phyloP scores from a whole-genome alignment of 1,140 invertebrate genomes.

The Homalodisca vitripennis region DNA sequence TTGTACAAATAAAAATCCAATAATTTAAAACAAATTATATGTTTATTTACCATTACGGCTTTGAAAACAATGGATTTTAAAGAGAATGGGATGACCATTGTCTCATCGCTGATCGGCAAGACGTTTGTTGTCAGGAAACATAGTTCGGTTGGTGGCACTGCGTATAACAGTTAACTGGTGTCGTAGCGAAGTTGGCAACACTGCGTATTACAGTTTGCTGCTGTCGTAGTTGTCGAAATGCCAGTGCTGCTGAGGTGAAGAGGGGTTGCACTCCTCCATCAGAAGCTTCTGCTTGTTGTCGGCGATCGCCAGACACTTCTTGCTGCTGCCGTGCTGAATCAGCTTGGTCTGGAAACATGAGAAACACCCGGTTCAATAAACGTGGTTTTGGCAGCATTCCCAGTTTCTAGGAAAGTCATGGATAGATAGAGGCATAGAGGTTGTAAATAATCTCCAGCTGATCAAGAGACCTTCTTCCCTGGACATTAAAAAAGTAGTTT shows the following conservation, averaged over 20 bases:
- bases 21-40: background rate
- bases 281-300: conserved; percentile 74
- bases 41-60: background rate
- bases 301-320: conserved; percentile 84
- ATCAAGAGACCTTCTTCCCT: too few species aligned
- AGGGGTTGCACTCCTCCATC: conserved; percentile 76
- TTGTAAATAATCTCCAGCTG: too few species aligned
- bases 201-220: conserved; percentile 53
- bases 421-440: too few species aligned
- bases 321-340: conserved; percentile 82
- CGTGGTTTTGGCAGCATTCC: too few species aligned
- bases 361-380: too few species aligned
- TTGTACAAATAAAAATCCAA: too few species aligned
- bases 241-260: conserved; percentile 71
- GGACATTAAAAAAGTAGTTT: too few species aligned
- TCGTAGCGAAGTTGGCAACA: conserved; percentile 24
- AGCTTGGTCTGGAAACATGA: conserved; percentile 66
- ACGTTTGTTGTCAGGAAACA: background rate
- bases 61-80: background rate
- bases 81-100: background rate
- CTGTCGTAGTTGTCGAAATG: conserved; percentile 84
- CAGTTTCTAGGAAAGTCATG: too few species aligned
- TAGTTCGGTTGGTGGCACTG: too few species aligned
- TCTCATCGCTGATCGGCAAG: background rate
- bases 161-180: background rate